Evolutionary conservation across 2,888 invertebrate genomes (phyloP).

Genomic region (Alsophila aescularia): DNA sequence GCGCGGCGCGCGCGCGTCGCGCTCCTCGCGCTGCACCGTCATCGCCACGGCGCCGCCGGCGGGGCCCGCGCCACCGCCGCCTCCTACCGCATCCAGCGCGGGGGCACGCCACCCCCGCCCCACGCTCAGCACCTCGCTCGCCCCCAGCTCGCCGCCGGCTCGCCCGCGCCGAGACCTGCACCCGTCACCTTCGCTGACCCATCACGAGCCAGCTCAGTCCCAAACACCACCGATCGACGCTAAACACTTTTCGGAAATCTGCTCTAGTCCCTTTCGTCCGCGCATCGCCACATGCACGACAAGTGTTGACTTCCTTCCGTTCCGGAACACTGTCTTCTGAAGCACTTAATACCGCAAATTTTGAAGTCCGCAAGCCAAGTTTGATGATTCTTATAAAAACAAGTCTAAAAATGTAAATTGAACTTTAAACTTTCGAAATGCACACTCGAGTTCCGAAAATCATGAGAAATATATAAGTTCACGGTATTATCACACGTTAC

Average conservation of each 20-base stretch:
- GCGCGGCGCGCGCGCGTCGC: constrained; percentile 90
- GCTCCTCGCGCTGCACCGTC: constrained; percentile 86
- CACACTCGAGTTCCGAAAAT: constrained; percentile 7
- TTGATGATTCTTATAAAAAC: neutral
- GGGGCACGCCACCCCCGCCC: constrained; percentile 62
- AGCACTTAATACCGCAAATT: neutral
- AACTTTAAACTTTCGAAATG: constrained; percentile 1
- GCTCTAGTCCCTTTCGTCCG: constrained; percentile 39
- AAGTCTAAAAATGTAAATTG: neutral
- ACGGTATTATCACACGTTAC: constrained; percentile 13
- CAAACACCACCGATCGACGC: neutral
- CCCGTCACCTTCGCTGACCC: constrained; percentile 47
- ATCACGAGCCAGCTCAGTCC: constrained; percentile 19
- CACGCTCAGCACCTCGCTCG: constrained; percentile 62
- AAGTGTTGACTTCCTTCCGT: neutral
- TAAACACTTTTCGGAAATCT: constrained; percentile 13
- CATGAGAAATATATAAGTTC: constrained; percentile 14
- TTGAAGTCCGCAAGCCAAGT: neutral
- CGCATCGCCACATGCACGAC: constrained; percentile 38
- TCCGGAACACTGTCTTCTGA: constrained; percentile 7
- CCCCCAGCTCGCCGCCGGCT: constrained; percentile 61
- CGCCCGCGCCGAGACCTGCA: constrained; percentile 33
- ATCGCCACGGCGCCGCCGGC: constrained; percentile 83
- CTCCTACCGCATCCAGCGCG: constrained; percentile 72
- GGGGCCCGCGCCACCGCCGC: constrained; percentile 66